Evolutionary conservation across 2,797 vertebrate genomes (phyloP).

Genomic region (Microctenopoma stevenorrisi): DNA sequence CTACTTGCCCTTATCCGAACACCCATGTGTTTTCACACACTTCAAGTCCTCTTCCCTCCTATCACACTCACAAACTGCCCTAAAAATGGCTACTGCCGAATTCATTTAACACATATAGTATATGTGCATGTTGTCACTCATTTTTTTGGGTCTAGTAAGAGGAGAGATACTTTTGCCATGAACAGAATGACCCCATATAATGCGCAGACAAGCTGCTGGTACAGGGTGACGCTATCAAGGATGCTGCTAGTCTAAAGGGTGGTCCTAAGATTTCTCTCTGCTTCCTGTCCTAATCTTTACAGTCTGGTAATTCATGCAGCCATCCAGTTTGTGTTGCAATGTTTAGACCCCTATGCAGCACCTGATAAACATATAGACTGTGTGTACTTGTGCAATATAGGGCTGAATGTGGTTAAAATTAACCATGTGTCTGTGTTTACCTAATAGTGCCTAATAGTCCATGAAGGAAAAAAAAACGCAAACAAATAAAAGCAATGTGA

Average conservation of each 20-base stretch:
- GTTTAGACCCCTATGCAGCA: background rate
- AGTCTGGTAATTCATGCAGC: background rate
- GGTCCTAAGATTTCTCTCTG: background rate
- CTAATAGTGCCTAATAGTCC: background rate
- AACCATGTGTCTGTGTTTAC: background rate
- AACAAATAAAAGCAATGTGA: background rate
- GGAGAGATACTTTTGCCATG: conserved; percentile 56
- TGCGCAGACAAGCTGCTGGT: conserved; percentile 4
- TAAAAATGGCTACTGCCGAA: conserved; percentile 47
- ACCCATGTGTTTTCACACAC: conserved; percentile 38
- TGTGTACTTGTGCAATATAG: background rate
- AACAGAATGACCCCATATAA: conserved; percentile 60
- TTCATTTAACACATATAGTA: conserved; percentile 16
- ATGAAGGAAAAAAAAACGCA: too few species aligned
- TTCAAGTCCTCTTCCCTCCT: conserved; percentile 33
- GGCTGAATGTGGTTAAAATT: background rate
- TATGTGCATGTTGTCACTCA: conserved; percentile 20
- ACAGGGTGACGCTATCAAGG: background rate
- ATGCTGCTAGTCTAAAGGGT: conserved; percentile 6
- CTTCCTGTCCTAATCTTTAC: background rate
- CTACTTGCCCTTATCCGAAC: conserved; percentile 54
- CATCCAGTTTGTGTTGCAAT: background rate
- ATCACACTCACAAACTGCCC: conserved; percentile 42
- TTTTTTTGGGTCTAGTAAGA: conserved; percentile 53
- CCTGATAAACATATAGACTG: background rate